Evolutionary conservation across 2,888 invertebrate genomes (phyloP).

Genomic region (Margaritifera margaritifera): DNA sequence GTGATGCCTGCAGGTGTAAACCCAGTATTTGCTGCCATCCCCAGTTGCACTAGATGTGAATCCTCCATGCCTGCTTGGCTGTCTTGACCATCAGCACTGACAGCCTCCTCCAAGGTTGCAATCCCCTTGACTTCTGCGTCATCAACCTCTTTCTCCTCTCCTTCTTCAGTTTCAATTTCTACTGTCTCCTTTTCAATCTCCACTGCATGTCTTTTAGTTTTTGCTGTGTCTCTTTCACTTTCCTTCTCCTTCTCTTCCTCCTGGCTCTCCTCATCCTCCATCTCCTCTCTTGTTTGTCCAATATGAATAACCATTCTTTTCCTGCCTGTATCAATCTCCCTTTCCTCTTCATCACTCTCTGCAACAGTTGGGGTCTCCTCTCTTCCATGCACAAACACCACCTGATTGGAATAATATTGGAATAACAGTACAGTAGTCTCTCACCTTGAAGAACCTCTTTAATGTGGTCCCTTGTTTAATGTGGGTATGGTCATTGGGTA

Average conservation of each 20-base stretch:
- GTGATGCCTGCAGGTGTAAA: too few relatives aligned
- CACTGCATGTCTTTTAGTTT: conserved; percentile 20
- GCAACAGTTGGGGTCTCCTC: conserved; percentile 29
- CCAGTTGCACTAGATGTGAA: too few relatives aligned
- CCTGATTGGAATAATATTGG: neutral
- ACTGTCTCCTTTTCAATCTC: neutral
- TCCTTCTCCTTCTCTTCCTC: conserved; percentile 21
- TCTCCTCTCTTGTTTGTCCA: conserved; percentile 9
- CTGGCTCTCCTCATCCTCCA: conserved; percentile 15
- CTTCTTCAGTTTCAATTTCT: neutral
- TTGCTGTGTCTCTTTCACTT: conserved; percentile 20
- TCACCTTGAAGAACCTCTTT: too few relatives aligned
- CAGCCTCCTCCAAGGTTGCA: neutral
- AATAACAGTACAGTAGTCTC: too few relatives aligned
- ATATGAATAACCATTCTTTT: conserved; percentile 15
- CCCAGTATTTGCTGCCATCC: too few relatives aligned
- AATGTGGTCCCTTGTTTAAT: too few relatives aligned
- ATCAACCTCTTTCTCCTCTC: neutral
- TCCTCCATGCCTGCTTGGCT: too few relatives aligned
- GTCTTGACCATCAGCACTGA: neutral
- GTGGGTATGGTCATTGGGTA: too few relatives aligned
- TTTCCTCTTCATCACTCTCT: conserved; percentile 12
- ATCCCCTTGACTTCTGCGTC: neutral
- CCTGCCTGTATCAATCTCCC: conserved; percentile 10
- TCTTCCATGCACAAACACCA: conserved; percentile 23